These are phyloP conservation scores for Aphidius ervi DNA, from an alignment of 1,140 invertebrate genomes.

Conservation along the genomic window DNA sequence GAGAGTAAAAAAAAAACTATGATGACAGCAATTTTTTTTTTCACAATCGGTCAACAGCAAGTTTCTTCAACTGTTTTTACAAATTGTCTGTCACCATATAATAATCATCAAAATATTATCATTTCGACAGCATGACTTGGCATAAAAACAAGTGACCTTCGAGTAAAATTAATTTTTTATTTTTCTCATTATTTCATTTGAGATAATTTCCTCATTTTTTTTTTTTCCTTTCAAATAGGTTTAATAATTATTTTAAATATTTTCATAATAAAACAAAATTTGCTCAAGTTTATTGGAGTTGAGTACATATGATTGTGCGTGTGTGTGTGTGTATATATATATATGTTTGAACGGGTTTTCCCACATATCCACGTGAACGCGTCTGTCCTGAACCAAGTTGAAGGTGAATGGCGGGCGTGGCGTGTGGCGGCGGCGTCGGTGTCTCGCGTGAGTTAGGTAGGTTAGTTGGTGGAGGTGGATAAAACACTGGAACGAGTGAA, in stretches of 20 bases:
- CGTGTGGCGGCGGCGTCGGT: constrained; percentile 10
- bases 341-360: constrained; percentile 14
- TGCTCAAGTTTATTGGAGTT: constrained; percentile 5
- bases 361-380: constrained; percentile 19
- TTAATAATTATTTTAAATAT: background rate
- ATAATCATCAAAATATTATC: background rate
- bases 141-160: too few relatives aligned
- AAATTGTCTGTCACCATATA: background rate
- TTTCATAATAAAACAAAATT: constrained; percentile 2
- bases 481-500: too few relatives aligned
- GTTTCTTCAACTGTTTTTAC: background rate
- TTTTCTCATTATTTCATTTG: too few relatives aligned
- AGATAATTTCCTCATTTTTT: background rate
- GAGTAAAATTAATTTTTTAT: too few relatives aligned
- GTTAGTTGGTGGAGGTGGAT: too few relatives aligned
- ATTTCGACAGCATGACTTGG: background rate
- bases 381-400: constrained; percentile 36
- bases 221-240: background rate
- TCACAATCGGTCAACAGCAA: background rate
- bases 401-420: constrained; percentile 49
- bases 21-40: constrained; percentile 1
- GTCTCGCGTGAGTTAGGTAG: too few relatives aligned
- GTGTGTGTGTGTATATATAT: too few relatives aligned
- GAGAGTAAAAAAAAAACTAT: background rate
- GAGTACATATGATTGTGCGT: background rate